phyloP scores from a whole-genome alignment of 2,888 invertebrate species.

The Oxystoma pomonae region DNA sequence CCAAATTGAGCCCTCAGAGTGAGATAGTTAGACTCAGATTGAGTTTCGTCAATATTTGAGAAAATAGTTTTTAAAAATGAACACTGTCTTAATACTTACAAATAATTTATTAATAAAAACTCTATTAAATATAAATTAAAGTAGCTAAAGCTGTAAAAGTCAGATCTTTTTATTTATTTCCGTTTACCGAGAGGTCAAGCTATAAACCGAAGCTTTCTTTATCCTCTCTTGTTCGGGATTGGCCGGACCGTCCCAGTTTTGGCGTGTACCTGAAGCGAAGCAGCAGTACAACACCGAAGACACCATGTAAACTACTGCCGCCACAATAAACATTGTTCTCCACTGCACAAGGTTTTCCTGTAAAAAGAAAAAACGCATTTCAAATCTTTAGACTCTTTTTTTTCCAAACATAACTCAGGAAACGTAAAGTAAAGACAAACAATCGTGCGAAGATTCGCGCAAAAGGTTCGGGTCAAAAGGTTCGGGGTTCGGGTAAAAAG shows the following conservation, averaged over 20 bases:
- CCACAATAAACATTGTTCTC: conserved; percentile 15
- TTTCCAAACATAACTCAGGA: too few relatives aligned
- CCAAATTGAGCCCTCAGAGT: too few relatives aligned
- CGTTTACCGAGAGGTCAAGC: conserved; percentile 9
- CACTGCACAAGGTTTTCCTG: conserved; percentile 16
- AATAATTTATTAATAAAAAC: too few relatives aligned
- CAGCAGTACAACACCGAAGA: conserved; percentile 8
- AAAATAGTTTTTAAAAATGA: background rate
- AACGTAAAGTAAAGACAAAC: too few relatives aligned
- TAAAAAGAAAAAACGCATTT: too few relatives aligned
- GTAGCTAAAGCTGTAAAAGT: too few relatives aligned
- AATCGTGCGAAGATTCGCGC: too few relatives aligned
- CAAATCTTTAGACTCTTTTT: too few relatives aligned
- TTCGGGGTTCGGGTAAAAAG: too few relatives aligned
- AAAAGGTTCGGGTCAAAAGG: too few relatives aligned
- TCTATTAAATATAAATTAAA: too few relatives aligned
- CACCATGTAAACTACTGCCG: conserved; percentile 13
- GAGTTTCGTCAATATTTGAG: background rate
- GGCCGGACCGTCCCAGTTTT: conserved; percentile 16
- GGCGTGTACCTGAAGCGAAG: conserved; percentile 17
- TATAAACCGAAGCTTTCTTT: conserved; percentile 13
- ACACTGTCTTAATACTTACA: background rate
- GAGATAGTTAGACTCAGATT: background rate
- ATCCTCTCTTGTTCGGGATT: background rate
- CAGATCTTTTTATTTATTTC: background rate